Percentiles rank a stretch among this genome's conserved stretches.
Conservation (phyloP, 2,113 vertebrate species). For the Campylomormyrus tamandua region DNA sequence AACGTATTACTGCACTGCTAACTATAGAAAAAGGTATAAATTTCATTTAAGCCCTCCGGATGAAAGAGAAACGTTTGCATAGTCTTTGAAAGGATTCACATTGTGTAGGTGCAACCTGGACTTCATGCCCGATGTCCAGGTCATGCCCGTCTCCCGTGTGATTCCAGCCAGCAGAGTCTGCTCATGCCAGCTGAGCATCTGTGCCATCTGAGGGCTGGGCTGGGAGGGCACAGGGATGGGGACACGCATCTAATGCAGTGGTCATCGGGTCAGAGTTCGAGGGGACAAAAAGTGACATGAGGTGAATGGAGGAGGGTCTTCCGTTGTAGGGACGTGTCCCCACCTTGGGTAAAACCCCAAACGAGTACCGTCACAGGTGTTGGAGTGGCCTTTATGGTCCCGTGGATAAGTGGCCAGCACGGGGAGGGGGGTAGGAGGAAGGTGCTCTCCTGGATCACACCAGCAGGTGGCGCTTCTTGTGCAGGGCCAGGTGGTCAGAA, state of each 20-base stretch:
- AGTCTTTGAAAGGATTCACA: conserved; percentile 67
- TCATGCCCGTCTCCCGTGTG: neutral
- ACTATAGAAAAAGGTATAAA: neutral
- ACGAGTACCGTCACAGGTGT: neutral
- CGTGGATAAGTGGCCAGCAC: neutral
- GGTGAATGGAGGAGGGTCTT: neutral
- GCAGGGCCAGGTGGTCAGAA: conserved; percentile 91
- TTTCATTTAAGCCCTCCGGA: neutral
- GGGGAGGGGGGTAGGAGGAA: neutral
- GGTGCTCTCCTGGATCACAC: conserved; percentile 41
- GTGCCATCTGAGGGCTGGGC: conserved; percentile 9
- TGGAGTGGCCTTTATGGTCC: neutral
- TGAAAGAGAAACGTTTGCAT: conserved; percentile 17
- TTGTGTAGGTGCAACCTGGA: conserved; percentile 77
- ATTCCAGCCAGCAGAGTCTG: conserved; percentile 38
- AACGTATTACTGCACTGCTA: neutral
- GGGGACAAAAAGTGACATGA: neutral
- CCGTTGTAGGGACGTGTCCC: neutral
- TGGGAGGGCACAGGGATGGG: neutral
- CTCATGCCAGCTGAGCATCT: conserved; percentile 70
- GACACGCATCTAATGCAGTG: neutral
- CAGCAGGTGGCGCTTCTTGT: conserved; percentile 90
- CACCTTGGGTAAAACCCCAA: neutral
- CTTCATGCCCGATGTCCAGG: neutral
- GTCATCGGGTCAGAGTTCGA: neutral